Evolutionary conservation across 2,113 vertebrate species (phyloP).

Genomic region (Picathartes gymnocephalus): DNA sequence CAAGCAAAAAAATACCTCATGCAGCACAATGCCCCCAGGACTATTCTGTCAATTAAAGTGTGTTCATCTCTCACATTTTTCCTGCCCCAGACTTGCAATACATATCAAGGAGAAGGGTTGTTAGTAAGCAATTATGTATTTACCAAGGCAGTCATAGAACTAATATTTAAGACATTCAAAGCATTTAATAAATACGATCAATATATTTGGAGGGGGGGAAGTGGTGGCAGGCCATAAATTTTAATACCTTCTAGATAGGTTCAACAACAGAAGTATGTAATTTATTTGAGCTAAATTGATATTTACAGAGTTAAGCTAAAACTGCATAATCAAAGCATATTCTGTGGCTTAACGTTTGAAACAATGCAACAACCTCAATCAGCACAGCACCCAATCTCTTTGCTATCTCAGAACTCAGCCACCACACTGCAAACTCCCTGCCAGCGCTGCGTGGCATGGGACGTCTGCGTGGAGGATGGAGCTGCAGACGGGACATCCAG

Average conservation of each 20-base stretch:
- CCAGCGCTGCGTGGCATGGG: fast-evolving
- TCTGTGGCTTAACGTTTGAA: not conserved
- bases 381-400: not conserved
- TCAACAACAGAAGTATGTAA: not conserved
- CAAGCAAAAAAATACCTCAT: not conserved
- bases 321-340: not conserved
- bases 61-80: not conserved
- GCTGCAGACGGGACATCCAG: not conserved
- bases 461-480: not conserved
- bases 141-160: not conserved
- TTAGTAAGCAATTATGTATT: not conserved
- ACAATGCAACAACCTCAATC: not conserved
- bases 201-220: not conserved
- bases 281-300: not conserved
- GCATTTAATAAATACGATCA: not conserved
- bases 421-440: not conserved
- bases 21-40: constrained; percentile 12
- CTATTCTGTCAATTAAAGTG: not conserved
- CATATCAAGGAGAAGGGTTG: not conserved
- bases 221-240: not conserved
- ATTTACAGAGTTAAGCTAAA: not conserved
- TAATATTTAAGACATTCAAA: not conserved
- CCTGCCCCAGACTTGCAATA: not conserved
- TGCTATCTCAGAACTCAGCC: not conserved
- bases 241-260: not conserved